Evolutionary conservation across 2,888 invertebrate genomes (phyloP).

Genomic region (Cerastis rubricosa): DNA sequence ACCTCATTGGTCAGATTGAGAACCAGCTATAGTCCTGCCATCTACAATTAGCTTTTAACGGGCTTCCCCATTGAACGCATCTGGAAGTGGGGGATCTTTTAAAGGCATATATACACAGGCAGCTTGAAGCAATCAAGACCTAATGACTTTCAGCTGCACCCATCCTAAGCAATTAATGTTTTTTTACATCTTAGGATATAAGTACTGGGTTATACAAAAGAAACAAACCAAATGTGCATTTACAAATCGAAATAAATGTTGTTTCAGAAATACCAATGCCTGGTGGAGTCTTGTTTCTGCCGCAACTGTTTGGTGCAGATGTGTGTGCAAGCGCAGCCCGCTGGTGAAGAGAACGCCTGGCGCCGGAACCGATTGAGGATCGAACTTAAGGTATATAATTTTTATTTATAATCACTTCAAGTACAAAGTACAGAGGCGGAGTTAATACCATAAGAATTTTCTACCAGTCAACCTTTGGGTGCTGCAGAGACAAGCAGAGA

Average conservation of each 20-base stretch:
- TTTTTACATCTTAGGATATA: neutral
- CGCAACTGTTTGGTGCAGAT: constrained; percentile 96
- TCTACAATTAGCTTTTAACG: too few species aligned
- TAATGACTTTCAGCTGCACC: neutral
- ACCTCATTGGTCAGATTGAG: too few species aligned
- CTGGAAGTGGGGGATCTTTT: neutral
- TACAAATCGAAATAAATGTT: neutral
- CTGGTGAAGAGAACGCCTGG: constrained; percentile 95
- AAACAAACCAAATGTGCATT: neutral
- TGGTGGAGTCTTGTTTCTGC: constrained; percentile 96
- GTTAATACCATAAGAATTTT: too few species aligned
- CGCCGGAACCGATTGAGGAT: constrained; percentile 94
- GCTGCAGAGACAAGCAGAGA: too few species aligned
- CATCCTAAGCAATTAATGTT: neutral
- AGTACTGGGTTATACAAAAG: neutral
- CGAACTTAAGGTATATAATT: constrained; percentile 91
- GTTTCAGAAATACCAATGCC: constrained; percentile 91
- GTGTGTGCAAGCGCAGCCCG: constrained; percentile 93
- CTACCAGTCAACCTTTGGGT: too few species aligned
- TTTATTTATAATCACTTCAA: too few species aligned
- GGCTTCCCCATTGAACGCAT: too few species aligned
- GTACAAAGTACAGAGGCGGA: too few species aligned
- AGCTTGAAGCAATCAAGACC: neutral
- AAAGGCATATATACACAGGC: neutral
- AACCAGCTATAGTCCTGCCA: too few species aligned